phyloP scores from a whole-genome alignment of 2,797 vertebrate species.

The Emydoidea blandingii region DNA sequence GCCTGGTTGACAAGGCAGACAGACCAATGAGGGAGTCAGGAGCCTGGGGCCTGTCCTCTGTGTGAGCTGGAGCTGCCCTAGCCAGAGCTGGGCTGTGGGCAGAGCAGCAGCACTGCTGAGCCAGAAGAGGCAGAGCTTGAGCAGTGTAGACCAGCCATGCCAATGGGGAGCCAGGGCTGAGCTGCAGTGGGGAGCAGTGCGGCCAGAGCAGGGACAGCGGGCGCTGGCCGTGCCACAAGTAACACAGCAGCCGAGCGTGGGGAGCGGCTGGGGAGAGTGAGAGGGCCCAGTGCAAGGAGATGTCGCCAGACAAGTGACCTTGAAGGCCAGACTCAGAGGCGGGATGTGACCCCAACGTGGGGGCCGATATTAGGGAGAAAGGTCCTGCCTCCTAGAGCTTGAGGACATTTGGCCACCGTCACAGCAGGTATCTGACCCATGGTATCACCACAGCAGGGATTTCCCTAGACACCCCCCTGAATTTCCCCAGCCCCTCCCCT shows the following conservation, averaged over 20 bases:
- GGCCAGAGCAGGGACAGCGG: too few species aligned
- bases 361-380: background rate
- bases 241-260: too few species aligned
- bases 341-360: too few species aligned
- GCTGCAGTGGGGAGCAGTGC: too few species aligned
- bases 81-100: background rate
- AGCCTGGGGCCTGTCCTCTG: too few species aligned
- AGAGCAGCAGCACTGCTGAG: too few species aligned
- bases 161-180: too few species aligned
- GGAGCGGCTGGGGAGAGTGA: background rate
- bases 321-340: background rate
- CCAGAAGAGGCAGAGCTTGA: background rate
- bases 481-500: too few species aligned
- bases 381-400: background rate
- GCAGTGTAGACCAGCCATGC: background rate
- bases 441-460: background rate
- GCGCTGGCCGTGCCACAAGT: background rate
- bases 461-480: too few species aligned
- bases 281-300: background rate
- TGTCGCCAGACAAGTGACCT: background rate
- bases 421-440: background rate
- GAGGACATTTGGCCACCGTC: background rate
- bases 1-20: background rate
- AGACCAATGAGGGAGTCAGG: background rate
- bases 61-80: background rate